phyloP scores from a whole-genome alignment of 2,888 invertebrate species.

The Macaria liturata region DNA sequence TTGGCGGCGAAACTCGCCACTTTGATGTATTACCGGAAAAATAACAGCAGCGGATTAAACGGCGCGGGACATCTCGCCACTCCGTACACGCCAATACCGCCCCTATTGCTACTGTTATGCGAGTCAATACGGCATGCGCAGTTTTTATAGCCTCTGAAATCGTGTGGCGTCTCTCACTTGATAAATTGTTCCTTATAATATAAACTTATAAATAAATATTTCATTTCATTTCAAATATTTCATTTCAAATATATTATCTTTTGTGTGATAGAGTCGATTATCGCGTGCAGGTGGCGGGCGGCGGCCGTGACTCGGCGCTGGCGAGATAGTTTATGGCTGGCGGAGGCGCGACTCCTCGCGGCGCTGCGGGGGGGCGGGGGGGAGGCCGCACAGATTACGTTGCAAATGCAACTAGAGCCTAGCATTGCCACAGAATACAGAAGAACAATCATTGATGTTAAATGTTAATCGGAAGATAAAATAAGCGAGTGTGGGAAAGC shows the following conservation, averaged over 20 bases:
- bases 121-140: conserved; percentile 29
- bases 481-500: too few species aligned
- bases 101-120: conserved; percentile 30
- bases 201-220: too few species aligned
- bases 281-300: conserved; percentile 13
- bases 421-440: too few species aligned
- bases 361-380: conserved; percentile 5
- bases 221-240: too few species aligned
- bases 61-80: conserved; percentile 44
- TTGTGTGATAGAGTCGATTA: conserved; percentile 15
- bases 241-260: too few species aligned
- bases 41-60: conserved; percentile 69
- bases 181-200: conserved; percentile 24
- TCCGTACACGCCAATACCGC: conserved; percentile 23
- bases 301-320: conserved; percentile 57
- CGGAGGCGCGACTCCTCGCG: conserved; percentile 47
- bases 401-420: too few species aligned
- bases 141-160: conserved; percentile 25
- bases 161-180: conserved; percentile 8
- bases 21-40: conserved; percentile 75
- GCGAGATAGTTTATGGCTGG: conserved; percentile 67
- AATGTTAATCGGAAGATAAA: too few species aligned
- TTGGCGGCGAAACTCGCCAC: conserved; percentile 66
- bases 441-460: too few species aligned
- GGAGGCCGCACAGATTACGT: neutral